Base-by-base conservation (phyloP, 2,888 invertebrate species). In the Nymphalis urticae region DNA sequence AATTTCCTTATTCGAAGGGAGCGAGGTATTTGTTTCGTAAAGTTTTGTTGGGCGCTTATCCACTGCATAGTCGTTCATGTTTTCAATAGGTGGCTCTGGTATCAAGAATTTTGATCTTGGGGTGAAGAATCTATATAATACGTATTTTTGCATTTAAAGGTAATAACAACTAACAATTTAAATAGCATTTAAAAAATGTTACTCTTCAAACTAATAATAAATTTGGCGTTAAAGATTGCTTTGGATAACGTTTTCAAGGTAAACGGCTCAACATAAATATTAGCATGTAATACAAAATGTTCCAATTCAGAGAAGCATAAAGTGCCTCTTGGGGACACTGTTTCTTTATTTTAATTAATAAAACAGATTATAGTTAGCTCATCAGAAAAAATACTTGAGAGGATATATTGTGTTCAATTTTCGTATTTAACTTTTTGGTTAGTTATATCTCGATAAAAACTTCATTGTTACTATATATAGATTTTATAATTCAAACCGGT, bases 181-280 rank as follows among this genome's bases (percentile, higher is more conserved):
- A 53, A 24, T 10, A 17, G 7, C 8, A 19, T 54, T 27, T 42
- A 48, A 60, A 54, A 19, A 51, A 51, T 19, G 59, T 61, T 48
- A 62, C 32, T 72, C 47, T 48, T 56, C 62, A 58, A 51, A 51
- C 16, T 51, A 27, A 65, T 66, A 70, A 19, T 53, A 53, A 68
- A 68, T 62, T 66, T 59, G 62, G 58, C 70, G 66, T 66, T 58
- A 71, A 71, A 72, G 66, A 60, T 58, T 66, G 47, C 42, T 68
- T 61, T 64, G 61, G 70, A 66, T 58, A 71, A 68, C 68, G 61
- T 64, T 66, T 64, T 66, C 72, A 72, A 72, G 72, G 72, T 62
- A 64, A 71, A 72, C 71, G 53, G 47, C 66, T 64, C 66, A 64
- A 66, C 59, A 64, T 68, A 71, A 70, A 72, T 72, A 71, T 71